A percentile compares a stretch with the other conserved stretches of the same genome.
Conservation (phyloP, 1,140 invertebrate genomes). For the Saccostrea cuccullata region DNA sequence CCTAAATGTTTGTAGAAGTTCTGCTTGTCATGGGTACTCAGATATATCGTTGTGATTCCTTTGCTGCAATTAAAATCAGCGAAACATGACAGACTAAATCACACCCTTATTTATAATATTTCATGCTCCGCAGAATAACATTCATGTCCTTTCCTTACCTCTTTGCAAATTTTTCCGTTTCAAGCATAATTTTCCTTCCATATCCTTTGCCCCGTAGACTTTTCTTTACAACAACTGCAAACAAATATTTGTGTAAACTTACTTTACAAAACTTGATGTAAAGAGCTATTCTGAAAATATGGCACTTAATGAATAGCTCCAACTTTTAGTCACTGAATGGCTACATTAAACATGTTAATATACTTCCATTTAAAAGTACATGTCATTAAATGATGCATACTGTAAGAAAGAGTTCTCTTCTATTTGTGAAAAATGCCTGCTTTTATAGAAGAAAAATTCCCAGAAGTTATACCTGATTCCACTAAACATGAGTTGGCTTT, state of each 20-base stretch:
- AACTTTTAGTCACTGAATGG: no score
- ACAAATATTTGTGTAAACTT: background rate
- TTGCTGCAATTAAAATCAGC: conserved; percentile 58
- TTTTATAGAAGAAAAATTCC: no score
- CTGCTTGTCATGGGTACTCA: conserved; percentile 76
- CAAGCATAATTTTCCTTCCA: conserved; percentile 70
- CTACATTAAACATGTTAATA: no score
- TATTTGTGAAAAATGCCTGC: no score
- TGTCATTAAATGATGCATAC: no score
- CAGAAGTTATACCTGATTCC: conserved; percentile 71
- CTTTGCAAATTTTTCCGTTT: conserved; percentile 67
- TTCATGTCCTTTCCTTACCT: conserved; percentile 58
- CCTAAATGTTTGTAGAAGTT: conserved; percentile 75
- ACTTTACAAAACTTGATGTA: no score
- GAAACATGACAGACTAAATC: no score
- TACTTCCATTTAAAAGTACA: no score
- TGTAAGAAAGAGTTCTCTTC: no score
- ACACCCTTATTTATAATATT: background rate
- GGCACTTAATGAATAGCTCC: no score
- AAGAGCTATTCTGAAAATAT: no score
- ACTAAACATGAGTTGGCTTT: conserved; percentile 69
- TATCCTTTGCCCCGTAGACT: conserved; percentile 65
- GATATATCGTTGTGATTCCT: conserved; percentile 69
- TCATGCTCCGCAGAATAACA: background rate
- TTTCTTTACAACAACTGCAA: conserved; percentile 65